Evolutionary conservation across 2,888 invertebrate genomes (phyloP).

Genomic region (Drosophila seclusa): DNA sequence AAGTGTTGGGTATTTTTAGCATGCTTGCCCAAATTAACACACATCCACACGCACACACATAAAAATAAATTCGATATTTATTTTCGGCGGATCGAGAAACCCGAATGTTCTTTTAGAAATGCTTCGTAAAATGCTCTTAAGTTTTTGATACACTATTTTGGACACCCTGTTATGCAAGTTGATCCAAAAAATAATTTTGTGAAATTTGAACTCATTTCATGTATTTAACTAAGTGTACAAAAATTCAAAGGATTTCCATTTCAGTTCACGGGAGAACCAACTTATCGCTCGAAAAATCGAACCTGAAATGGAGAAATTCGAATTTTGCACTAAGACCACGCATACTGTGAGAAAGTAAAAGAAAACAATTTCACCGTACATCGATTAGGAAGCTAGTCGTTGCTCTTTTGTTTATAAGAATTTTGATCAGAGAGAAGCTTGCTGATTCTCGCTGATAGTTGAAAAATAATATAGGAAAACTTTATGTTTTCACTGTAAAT

Average conservation of each 20-base stretch:
- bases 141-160: not conserved
- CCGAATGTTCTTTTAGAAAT: conserved; percentile 13
- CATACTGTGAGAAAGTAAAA: conserved; percentile 4
- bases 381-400: conserved; percentile 4
- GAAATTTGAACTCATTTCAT: not conserved
- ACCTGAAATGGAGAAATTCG: not conserved
- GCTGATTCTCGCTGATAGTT: conserved; percentile 1
- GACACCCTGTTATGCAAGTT: not conserved
- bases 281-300: not conserved
- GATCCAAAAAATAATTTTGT: not conserved
- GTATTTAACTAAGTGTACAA: not conserved
- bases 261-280: not conserved
- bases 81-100: conserved; percentile 15
- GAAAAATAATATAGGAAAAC: conserved; percentile 21
- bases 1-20: conserved; percentile 30
- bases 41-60: conserved; percentile 2
- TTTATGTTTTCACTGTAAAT: conserved; percentile 24
- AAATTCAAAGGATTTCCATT: not conserved
- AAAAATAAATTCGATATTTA: conserved; percentile 36
- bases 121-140: conserved; percentile 2
- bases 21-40: conserved; percentile 13
- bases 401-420: conserved; percentile 21
- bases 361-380: too few species aligned
- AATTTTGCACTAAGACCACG: not conserved
- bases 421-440: conserved; percentile 1